Evolutionary conservation across 2,797 vertebrate genomes (phyloP), one percentile per base, ranked within the genome.

Genomic region (Carapus acus): DNA sequence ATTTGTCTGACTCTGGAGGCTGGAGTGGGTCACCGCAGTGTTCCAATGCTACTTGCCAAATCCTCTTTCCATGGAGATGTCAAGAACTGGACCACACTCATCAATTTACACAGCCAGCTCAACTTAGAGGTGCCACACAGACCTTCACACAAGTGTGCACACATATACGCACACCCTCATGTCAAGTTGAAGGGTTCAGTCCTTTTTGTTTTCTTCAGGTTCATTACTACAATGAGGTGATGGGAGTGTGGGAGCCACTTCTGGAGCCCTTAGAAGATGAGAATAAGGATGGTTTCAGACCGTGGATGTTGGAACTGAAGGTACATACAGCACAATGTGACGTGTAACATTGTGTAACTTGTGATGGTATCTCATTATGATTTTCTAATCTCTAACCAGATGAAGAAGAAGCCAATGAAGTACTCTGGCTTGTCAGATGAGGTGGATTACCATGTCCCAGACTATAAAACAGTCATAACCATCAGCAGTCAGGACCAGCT

Each of bases 201-300:
- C 5, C n/a, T n/a, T 2, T 36, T 36, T 36, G 6, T 36, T 46
- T 53, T 56, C 34, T 76, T 11, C 68, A 98, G 96, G 91, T 98
- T 16, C 91, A 94, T 77, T 97, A 96, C 82, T 97, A 88, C 74
- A 99, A 98, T 34, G 96, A 99, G 81, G 78, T 92, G 67, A 83
- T 98, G 86, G 96, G 94, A 2, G 92, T 99, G 4, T 99, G 96
- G 96, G 96, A 99, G 43, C 96, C 96, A 2, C 88, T 99, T 57
- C 87, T 99, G 77, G 96, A 99, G 76, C 96, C 96, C 0, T 78
- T 99, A 55, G 94, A 99, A 83, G 87, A 96, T 67, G 91, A 94
- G 54, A 85, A 83, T 43, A 89, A 71, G 62, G 96, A 98, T 1
- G 83, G 86, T 39, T 97, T 97, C 73, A 89, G 85, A 83, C 89